A percentile compares a stretch with the other conserved stretches of the same genome.
Evolutionary conservation across 2,113 vertebrate genomes (phyloP).

Genomic region (Macroglossus sobrinus): DNA sequence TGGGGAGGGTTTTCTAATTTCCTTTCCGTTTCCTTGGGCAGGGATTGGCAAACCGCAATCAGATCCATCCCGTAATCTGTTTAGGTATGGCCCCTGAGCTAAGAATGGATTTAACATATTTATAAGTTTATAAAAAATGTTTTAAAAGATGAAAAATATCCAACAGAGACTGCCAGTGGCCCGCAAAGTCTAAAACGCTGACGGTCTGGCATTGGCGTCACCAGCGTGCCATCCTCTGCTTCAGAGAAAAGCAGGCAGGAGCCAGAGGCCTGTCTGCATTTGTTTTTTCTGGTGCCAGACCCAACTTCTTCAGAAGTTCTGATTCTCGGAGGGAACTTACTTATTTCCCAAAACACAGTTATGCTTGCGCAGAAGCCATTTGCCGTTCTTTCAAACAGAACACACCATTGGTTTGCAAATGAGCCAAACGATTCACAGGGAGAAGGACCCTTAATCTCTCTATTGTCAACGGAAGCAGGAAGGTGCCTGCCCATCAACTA

Average conservation of each 20-base stretch:
- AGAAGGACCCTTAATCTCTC: background rate
- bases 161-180: background rate
- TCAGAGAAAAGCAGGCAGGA: background rate
- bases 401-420: background rate
- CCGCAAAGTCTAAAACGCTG: background rate
- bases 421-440: background rate
- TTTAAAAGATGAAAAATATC: background rate
- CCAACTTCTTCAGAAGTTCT: background rate
- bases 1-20: background rate
- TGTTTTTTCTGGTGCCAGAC: background rate
- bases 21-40: background rate
- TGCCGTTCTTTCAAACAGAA: background rate
- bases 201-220: background rate
- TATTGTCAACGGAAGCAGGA: background rate
- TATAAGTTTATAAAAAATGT: background rate
- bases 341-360: background rate
- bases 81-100: background rate
- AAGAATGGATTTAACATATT: background rate
- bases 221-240: rapidly evolving
- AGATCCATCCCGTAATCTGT: background rate
- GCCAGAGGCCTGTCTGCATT: background rate
- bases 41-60: background rate
- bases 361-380: background rate
- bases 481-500: background rate
- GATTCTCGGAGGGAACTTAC: background rate